Percentiles rank a stretch among this genome's conserved stretches.
phyloP scores from a whole-genome alignment of 2,797 vertebrate genomes.

The Odontamblyopus lacepedii region DNA sequence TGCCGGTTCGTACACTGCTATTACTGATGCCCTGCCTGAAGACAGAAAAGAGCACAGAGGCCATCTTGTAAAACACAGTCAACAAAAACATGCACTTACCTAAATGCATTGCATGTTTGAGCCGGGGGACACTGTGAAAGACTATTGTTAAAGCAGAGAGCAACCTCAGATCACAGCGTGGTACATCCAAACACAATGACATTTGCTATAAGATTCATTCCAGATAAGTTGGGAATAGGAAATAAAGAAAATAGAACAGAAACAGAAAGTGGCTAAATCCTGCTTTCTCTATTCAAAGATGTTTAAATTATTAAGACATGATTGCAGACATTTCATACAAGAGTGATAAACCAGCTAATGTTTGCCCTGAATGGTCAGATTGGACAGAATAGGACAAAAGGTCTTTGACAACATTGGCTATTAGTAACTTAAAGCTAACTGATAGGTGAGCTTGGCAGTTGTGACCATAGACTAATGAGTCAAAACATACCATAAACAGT shows the following conservation, averaged over 20 bases:
- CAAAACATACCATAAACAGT: background rate
- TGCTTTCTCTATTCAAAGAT: background rate
- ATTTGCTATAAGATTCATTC: background rate
- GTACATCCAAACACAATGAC: background rate
- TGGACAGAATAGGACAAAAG: too few species aligned
- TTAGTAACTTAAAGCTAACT: background rate
- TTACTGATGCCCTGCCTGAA: constrained; percentile 5
- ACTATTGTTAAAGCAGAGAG: background rate
- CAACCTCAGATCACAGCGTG: background rate
- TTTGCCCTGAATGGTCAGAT: too few species aligned
- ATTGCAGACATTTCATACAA: too few species aligned
- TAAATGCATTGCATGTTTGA: constrained; percentile 3
- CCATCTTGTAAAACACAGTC: constrained; percentile 23
- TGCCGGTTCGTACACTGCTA: constrained; percentile 9
- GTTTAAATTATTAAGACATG: background rate
- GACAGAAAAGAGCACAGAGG: background rate
- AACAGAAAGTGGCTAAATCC: background rate
- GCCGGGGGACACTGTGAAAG: background rate
- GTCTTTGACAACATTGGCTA: background rate
- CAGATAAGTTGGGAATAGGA: background rate
- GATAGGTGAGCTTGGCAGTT: background rate
- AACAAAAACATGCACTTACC: constrained; percentile 10
- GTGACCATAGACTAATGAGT: background rate
- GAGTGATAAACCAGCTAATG: too few species aligned
- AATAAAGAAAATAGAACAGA: background rate